A percentile compares a stretch with the other conserved stretches of the same genome.
Conservation (phyloP, 2,113 vertebrate species). For the Corythornis cristatus region DNA sequence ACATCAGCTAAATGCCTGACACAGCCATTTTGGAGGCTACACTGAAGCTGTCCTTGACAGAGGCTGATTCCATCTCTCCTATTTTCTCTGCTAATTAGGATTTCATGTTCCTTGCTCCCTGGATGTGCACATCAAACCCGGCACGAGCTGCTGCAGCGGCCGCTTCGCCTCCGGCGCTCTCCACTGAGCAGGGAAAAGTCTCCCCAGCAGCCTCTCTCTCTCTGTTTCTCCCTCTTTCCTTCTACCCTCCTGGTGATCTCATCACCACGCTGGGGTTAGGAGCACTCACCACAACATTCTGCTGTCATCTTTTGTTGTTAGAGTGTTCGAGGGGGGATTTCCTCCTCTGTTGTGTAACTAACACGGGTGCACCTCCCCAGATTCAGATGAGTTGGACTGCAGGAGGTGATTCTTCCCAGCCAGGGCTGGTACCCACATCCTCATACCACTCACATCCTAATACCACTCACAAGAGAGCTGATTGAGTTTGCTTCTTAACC, state of each 20-base stretch:
- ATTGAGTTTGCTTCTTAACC: neutral
- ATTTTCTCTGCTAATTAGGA: slow-evolving; percentile 62
- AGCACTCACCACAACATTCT: neutral
- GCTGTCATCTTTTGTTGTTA: neutral
- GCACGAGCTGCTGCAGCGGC: neutral
- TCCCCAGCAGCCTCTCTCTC: neutral
- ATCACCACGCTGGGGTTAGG: neutral
- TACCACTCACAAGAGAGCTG: neutral
- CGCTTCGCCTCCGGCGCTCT: neutral
- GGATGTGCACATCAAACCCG: neutral
- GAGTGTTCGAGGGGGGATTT: neutral
- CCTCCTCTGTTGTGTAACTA: neutral
- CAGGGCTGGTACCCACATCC: neutral
- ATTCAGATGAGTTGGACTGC: neutral
- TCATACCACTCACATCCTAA: neutral
- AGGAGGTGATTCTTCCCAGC: neutral
- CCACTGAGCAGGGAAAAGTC: neutral
- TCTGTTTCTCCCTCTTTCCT: neutral
- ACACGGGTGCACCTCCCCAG: neutral
- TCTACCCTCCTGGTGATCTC: neutral
- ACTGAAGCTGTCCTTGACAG: slow-evolving; percentile 16
- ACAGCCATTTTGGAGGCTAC: slow-evolving; percentile 13
- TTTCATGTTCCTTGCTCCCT: slow-evolving; percentile 30
- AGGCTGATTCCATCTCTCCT: slow-evolving; percentile 49
- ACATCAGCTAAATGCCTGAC: slow-evolving; percentile 42